phyloP scores from a whole-genome alignment of 2,113 vertebrate species.

The Sturnira hondurensis region DNA sequence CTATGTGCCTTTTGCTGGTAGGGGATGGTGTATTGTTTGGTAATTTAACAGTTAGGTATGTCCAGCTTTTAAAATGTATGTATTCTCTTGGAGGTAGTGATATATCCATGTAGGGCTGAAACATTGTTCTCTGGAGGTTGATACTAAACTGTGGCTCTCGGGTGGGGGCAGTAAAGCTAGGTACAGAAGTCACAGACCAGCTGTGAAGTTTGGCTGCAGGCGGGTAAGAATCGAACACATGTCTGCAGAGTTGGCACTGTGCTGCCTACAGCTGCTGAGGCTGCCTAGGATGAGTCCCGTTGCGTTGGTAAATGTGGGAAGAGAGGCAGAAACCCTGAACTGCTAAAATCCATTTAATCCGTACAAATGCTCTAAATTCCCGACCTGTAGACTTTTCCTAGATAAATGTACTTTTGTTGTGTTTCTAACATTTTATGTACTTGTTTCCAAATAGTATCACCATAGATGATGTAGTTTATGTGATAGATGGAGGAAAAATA shows the following conservation, averaged over 20 bases:
- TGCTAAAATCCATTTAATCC: neutral
- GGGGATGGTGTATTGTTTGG: neutral
- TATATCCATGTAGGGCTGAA: neutral
- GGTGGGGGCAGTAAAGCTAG: neutral
- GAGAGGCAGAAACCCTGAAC: neutral
- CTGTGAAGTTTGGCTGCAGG: neutral
- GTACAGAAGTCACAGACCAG: neutral
- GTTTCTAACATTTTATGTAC: neutral
- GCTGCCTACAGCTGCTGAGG: neutral
- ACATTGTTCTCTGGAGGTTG: neutral
- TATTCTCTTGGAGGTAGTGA: neutral
- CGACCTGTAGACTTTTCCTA: neutral
- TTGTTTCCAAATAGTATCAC: conserved; percentile 88
- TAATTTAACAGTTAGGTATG: neutral
- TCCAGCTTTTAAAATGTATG: neutral
- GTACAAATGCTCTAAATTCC: neutral
- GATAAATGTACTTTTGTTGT: neutral
- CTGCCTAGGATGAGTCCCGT: neutral
- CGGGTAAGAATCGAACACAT: neutral
- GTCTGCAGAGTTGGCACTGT: neutral
- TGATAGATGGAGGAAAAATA: conserved; percentile 98
- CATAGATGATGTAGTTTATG: conserved; percentile 96
- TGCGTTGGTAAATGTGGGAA: neutral
- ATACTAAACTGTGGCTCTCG: neutral
- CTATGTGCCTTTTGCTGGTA: neutral